Evolutionary conservation across 2,888 invertebrate genomes (phyloP), one percentile per base, ranked within the genome.

Genomic region (Dynastes tityus): DNA sequence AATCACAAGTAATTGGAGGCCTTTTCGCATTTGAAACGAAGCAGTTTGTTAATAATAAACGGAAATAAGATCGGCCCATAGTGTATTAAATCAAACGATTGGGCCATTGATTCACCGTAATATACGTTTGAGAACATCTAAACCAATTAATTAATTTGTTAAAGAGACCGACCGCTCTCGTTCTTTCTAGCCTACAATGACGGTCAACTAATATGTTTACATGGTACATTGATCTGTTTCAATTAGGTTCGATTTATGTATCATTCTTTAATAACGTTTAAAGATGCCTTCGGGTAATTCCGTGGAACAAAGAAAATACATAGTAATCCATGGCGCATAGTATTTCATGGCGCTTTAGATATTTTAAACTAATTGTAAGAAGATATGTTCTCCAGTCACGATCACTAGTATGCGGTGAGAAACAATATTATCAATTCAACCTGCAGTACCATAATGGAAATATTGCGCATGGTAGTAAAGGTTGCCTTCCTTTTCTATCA

Each of bases 141-240:
- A 40, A 61, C 73, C 61, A 61, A 74, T 74, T 74, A 74, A 74
- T 74, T 74, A 61, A 61, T 74, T 74, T 61, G 58, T 55, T 71
- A n/a, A 55, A 11, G 73, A 45, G 55, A 13, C 68, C 11, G 51
- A 27, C 58, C 73, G 45, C 45, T 74, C 45, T 45, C 40, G 61
- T 40, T 74, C 73, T 51, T 68, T 53, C 68, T 53, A 51, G 3
- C 63, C 32, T 16, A 16, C 40, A 55, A 74, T 49, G 40, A 45
- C 73, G 45, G 45, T 61, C 61, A 45, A 45, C 29, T 74, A 74
- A 74, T 74, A 74, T 74, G 73, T 74, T 61, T 61, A 74, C 61
- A 61, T 74, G 45, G 45, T 27, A n/a, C 45, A 74, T 63, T 49
- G 61, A 74, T 74, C 45, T 61, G 45, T 74, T 61, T 61, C 61